Conservation (phyloP, 2,797 vertebrate genomes). For the Halcyon chelicuti region DNA sequence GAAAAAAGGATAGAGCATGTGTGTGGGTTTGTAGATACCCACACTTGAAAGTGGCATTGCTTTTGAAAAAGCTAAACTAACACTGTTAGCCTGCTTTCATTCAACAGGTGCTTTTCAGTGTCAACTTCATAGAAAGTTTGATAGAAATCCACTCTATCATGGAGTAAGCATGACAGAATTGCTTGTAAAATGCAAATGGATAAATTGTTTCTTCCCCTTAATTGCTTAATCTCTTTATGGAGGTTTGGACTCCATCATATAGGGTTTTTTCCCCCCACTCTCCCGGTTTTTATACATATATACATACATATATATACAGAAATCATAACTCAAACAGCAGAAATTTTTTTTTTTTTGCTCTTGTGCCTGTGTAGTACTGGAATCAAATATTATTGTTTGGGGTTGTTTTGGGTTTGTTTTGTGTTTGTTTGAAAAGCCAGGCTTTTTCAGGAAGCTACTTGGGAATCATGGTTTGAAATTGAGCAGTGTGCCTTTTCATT, state of each 20-base stretch:
- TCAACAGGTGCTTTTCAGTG: neutral
- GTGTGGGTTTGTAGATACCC: neutral
- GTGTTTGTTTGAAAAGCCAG: neutral
- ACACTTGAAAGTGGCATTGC: neutral
- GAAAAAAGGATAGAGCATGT: neutral
- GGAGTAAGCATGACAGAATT: neutral
- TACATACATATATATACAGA: neutral
- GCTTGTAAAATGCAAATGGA: neutral
- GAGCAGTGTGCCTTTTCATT: neutral
- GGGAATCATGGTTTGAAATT: neutral
- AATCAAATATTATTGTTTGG: neutral
- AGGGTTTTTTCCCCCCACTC: neutral
- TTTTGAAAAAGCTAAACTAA: neutral
- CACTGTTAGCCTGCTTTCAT: neutral
- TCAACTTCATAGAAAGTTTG: neutral
- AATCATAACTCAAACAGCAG: neutral
- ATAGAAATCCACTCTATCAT: neutral
- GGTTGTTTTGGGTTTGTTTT: too few species aligned
- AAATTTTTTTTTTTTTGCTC: neutral
- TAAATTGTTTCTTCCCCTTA: neutral
- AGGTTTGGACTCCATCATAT: neutral
- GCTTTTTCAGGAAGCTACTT: neutral
- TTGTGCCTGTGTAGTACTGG: neutral
- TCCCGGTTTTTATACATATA: neutral
- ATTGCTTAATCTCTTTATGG: neutral